Evolutionary conservation across 2,113 vertebrate genomes (phyloP), one percentile per base, ranked within the genome.

Genomic region (Hyperopisus bebe): DNA sequence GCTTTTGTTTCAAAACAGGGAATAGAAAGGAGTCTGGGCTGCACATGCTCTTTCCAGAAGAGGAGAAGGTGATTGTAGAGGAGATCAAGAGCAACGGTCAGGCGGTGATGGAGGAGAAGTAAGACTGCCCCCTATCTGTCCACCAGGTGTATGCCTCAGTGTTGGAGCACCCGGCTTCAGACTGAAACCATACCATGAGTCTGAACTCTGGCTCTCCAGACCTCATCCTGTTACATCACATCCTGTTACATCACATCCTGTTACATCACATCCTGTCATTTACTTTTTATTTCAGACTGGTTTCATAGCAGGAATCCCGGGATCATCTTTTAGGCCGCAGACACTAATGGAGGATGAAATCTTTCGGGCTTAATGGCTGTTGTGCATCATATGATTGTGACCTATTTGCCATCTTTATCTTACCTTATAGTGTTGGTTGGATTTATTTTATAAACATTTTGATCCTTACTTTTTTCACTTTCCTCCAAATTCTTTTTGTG

Each of bases 41-140:
- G 15, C 98, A 99, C 94, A 97, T 99, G 93, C 92, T 99, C 93
- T 97, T 99, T 93, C 98, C 98, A 21, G 98, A 99, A 91, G 98
- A 99, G 92, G 98, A 99, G 94, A 99, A 99, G 93, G 99, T 99
- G 58, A 99, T 99, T 91, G 97, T 99, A 89, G 98, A 99, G 95
- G 98, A 98, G 94, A 98, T 96, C 74, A 98, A 95, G 95, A 99
- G 98, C 95, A 99, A 99, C 5, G 98, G 98, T 74, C 98, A 99
- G 94, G 99, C 98, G 24, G 98, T 99, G 91, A 97, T 98, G 92
- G 98, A 99, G 93, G 98, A 99, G 94, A 98, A 98, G 98, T 99
- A 95, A 96, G 96, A 92, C 7, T 42, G 24, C 62, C 53, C n/a
- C 44, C n/a, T 47, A 42, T 53, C n/a, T 35, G 11, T 7, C 51